phyloP scores from a whole-genome alignment of 2,113 vertebrate genomes.

The Synodontis membranacea region DNA sequence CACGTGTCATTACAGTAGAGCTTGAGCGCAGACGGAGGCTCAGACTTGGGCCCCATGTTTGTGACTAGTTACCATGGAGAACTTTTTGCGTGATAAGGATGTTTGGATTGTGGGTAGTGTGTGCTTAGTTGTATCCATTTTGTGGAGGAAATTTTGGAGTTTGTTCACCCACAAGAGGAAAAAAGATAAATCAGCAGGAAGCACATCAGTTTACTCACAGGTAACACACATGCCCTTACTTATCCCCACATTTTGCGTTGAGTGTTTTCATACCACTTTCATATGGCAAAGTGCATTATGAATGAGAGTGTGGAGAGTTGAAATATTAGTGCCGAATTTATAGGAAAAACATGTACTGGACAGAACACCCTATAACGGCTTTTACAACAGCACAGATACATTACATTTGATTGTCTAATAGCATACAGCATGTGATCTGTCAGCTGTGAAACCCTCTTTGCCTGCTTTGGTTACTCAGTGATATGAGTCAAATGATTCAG shows the following conservation, averaged over 20 bases:
- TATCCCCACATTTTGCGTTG: not conserved
- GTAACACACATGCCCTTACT: slow-evolving; percentile 19
- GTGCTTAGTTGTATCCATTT: slow-evolving; percentile 80
- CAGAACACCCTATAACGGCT: not conserved
- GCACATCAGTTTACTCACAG: slow-evolving; percentile 36
- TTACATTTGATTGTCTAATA: slow-evolving; percentile 12
- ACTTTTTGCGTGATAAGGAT: slow-evolving; percentile 76
- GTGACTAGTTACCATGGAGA: slow-evolving; percentile 74
- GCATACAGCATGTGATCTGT: not conserved
- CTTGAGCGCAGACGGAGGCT: not conserved
- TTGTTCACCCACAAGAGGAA: slow-evolving; percentile 73
- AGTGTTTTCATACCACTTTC: not conserved
- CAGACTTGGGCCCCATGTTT: not conserved
- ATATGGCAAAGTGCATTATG: not conserved
- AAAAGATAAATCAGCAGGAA: slow-evolving; percentile 46
- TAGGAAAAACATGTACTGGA: not conserved
- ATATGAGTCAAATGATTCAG: slow-evolving; percentile 15
- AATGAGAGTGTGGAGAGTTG: not conserved
- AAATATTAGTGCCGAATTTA: not conserved
- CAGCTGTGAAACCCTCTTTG: not conserved
- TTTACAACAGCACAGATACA: not conserved
- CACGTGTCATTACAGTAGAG: not conserved
- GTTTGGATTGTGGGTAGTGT: slow-evolving; percentile 84
- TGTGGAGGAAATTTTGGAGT: slow-evolving; percentile 82
- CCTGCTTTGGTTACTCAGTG: slow-evolving; percentile 1